Evolutionary conservation across 2,888 invertebrate genomes (phyloP), one percentile per base, ranked within the genome.

Genomic region (Oegoconia quadripuncta): DNA sequence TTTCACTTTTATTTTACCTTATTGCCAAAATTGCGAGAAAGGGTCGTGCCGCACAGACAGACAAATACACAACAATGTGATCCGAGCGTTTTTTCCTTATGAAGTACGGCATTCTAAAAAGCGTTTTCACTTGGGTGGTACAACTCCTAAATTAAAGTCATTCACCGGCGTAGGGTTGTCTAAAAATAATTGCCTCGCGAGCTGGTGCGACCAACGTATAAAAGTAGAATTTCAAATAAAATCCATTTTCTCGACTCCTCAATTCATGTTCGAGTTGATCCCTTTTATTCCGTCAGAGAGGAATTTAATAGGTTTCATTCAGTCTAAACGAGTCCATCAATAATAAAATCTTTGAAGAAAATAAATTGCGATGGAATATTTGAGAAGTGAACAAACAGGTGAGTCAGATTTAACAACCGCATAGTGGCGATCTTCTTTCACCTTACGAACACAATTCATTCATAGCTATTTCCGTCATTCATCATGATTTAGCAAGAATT

Each of bases 251-350:
- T 47, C 52, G 49, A 57, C 52, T 55, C 56, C 42, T 34, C 50
- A 42, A 46, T 51, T 54, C 38, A 51, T 59, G 50, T 52, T 51
- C 49, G 59, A 58, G 56, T 61, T 59, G 61, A 65, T 62, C 59
- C 52, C 53, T 48, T 53, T 52, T 45, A 49, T 43, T 43, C 35
- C 44, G 36, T 39, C 38, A 31, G 27, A 38, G 30, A 42, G 32
- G 49, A 47, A 50, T 46, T 52, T 46, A 52, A 54, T 56, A 45
- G 43, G 38, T 49, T 47, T 37, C 39, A 44, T 46, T 52, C 41
- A 37, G 33, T 47, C 38, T 17, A 34, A 41, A 41, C 18, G 32
- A 47, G 47, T 44, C 40, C 35, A 40, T 40, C 46, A 38, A 38
- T 34, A 38, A 25, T 39, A 50, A 41, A 33, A 33, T 32, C 38